phyloP scores from a whole-genome alignment of 2,888 invertebrate species.

The Dromius quadrimaculatus region DNA sequence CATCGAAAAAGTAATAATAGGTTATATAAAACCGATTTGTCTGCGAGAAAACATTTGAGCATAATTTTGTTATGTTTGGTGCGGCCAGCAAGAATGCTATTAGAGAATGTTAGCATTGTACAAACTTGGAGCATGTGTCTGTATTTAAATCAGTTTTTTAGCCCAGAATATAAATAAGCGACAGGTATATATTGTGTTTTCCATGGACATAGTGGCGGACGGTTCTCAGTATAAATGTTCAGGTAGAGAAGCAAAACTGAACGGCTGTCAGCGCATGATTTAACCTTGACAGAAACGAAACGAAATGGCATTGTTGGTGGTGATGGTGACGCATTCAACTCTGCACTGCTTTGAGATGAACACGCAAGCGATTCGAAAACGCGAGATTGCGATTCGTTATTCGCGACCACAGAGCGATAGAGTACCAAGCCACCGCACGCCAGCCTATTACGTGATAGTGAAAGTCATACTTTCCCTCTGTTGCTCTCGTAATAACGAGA shows the following conservation, averaged over 20 bases:
- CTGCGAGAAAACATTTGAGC: too few relatives aligned
- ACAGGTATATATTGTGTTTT: slow-evolving; percentile 21
- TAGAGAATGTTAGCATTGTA: background rate
- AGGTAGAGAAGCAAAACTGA: slow-evolving; percentile 15
- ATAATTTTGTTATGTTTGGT: background rate
- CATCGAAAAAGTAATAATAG: too few relatives aligned
- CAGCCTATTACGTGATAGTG: slow-evolving; percentile 66
- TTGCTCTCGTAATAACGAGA: slow-evolving; percentile 64
- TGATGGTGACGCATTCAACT: slow-evolving; percentile 2
- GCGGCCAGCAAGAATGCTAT: background rate
- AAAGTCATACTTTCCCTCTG: slow-evolving; percentile 67
- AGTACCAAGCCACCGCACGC: slow-evolving; percentile 57
- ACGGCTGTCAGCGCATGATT: slow-evolving; percentile 7
- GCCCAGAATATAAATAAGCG: slow-evolving; percentile 28
- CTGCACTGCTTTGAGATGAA: background rate
- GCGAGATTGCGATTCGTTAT: background rate
- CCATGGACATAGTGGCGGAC: background rate
- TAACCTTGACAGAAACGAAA: slow-evolving; percentile 37
- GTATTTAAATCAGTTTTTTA: slow-evolving; percentile 28
- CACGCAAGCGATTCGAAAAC: background rate
- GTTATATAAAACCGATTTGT: too few relatives aligned
- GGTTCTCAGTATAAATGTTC: background rate
- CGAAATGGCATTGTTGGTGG: slow-evolving; percentile 25
- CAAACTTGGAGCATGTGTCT: background rate
- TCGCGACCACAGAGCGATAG: slow-evolving; percentile 30